Percentiles rank a stretch among this genome's conserved stretches.
These are phyloP conservation scores for Pristionchus exspectatus DNA, from an alignment of 2,888 invertebrate species.

Conservation along the genomic window DNA sequence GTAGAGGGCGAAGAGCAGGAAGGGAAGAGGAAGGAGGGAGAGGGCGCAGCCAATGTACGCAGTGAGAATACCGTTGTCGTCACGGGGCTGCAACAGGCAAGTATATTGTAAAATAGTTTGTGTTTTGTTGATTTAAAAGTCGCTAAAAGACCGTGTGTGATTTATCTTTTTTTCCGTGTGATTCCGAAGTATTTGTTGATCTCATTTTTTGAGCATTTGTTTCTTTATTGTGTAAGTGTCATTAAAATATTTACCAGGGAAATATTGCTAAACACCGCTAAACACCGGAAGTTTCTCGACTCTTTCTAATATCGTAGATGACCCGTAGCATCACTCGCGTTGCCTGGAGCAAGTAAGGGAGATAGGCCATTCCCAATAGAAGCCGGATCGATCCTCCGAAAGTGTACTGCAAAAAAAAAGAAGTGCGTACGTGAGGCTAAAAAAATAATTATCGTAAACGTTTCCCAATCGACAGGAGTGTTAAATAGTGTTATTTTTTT, in stretches of 20 bases:
- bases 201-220: neutral
- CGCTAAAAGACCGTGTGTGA: too few relatives aligned
- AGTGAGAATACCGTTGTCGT: neutral
- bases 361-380: neutral
- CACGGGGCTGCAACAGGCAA: neutral
- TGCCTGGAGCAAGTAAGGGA: neutral
- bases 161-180: too few relatives aligned
- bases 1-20: constrained; percentile 19
- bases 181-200: neutral
- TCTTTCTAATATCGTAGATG: neutral
- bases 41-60: constrained; percentile 19
- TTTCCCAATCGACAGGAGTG: neutral
- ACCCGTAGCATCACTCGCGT: neutral
- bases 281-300: neutral
- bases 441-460: too few relatives aligned
- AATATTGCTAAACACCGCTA: too few relatives aligned
- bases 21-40: constrained; percentile 26
- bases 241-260: neutral
- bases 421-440: too few relatives aligned
- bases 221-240: neutral
- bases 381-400: neutral
- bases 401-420: neutral
- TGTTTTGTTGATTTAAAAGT: too few relatives aligned
- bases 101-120: neutral
- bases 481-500: too few relatives aligned